Conservation (phyloP, 2,888 invertebrate genomes). For the Dasypolia templi region DNA sequence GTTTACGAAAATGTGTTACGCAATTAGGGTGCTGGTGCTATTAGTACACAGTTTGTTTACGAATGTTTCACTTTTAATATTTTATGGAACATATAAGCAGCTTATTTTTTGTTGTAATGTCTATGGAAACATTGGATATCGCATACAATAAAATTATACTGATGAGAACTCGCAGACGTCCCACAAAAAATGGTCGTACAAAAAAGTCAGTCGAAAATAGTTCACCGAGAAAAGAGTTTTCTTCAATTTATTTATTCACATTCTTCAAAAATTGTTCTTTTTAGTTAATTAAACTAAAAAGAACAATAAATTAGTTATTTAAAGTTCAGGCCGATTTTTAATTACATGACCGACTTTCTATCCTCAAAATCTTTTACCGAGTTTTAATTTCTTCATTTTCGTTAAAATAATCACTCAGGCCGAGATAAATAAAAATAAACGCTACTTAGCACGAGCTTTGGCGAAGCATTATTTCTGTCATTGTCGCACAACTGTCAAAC, state of each 20-base stretch:
- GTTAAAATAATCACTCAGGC: not conserved
- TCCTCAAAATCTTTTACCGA: not conserved
- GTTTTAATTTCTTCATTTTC: not conserved
- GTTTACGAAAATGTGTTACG: too few relatives aligned
- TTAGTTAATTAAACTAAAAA: too few relatives aligned
- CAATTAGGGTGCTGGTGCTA: too few relatives aligned
- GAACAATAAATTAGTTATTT: not conserved
- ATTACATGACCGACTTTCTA: not conserved
- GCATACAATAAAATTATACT: not conserved
- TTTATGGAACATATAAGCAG: not conserved
- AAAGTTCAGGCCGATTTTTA: not conserved
- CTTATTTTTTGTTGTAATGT: not conserved
- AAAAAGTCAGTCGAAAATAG: not conserved
- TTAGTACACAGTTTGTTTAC: slow-evolving; percentile 15
- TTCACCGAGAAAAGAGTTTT: not conserved
- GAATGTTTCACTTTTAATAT: not conserved
- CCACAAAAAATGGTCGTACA: not conserved
- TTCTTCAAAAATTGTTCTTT: not conserved
- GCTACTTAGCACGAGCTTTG: not conserved
- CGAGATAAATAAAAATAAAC: not conserved
- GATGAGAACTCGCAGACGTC: not conserved
- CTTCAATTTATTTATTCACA: not conserved
- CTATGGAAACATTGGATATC: not conserved
- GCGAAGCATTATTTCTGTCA: not conserved
- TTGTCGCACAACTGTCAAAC: not conserved